Base-by-base conservation (phyloP, 2,888 invertebrate genomes). In the Microplitis manilae region DNA sequence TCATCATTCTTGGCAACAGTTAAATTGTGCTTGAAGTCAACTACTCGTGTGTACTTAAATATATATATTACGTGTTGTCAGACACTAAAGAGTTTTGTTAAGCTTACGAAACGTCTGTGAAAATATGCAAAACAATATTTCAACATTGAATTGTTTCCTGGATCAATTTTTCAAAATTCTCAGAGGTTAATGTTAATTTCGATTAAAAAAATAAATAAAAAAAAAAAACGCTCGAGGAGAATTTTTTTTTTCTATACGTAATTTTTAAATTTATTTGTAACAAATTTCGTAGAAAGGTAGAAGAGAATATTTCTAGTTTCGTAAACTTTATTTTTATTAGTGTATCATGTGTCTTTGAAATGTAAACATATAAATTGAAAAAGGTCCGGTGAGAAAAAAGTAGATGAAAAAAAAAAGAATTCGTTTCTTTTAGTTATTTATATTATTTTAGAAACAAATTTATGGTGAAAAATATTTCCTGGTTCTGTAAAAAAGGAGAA, bases 1-100 rank as follows among this genome's bases (percentile, higher is more conserved):
- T 73, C 76, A 69, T 72, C 74, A 70, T 39, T 69, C 64, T 68
- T 74, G 76, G 64, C 68, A 75, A 76, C 72, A 77, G 79, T 79
- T 80, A 78, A 80, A 80, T 80, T 79, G 78, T 79, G 76, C 78
- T 78, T 76, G 80, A 80, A 78, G 75, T 73, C 60, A 50, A 50
- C 50, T 50, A 50, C 50, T 50, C 50, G 50, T 50, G 50, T 50
- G 9, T 50, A 50, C 50, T 50, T 50, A 50, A 50, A 50, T 50
- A 50, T 50, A 50, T 50, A 50, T 50, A 50, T 50, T 60, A 72
- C 15, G 13, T 69, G 15, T 70, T 68, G 61, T 13, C 64, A 65
- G 60, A 62, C 50, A 17, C 59, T 74, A 65, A 68, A 70, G 30
- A 62, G n/a, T 40, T 9, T 68, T 15, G 72, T 61, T 77, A 70